Conservation (phyloP, 2,797 vertebrate species). For the Xerus rutilus region DNA sequence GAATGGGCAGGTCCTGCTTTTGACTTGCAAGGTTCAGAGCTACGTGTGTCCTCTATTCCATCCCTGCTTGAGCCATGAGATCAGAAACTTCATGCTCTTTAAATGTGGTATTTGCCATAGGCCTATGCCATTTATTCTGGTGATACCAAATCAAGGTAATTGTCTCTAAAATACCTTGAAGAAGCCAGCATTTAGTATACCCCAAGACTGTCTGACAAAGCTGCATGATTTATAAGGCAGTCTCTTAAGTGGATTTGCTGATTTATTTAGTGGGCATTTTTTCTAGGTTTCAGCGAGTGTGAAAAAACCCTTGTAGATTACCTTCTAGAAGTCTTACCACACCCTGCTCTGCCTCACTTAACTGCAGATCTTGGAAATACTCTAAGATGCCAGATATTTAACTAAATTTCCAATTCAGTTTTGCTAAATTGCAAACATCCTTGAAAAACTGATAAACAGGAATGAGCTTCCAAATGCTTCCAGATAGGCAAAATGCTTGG, state of each 20-base stretch:
- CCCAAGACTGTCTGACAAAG: background rate
- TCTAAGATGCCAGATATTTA: slow-evolving; percentile 59
- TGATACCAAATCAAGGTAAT: background rate
- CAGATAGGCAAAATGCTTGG: slow-evolving; percentile 67
- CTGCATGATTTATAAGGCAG: slow-evolving; percentile 37
- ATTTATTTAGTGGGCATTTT: background rate
- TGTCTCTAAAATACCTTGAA: background rate
- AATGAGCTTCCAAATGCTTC: slow-evolving; percentile 66
- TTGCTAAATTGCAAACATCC: slow-evolving; percentile 71
- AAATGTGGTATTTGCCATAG: background rate
- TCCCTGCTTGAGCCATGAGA: background rate
- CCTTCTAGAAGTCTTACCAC: background rate
- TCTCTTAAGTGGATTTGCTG: slow-evolving; percentile 26
- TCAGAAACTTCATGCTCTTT: background rate
- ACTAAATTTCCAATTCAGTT: slow-evolving; percentile 52
- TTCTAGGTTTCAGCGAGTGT: background rate
- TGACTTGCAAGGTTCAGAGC: background rate
- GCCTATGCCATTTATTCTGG: background rate
- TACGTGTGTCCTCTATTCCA: background rate
- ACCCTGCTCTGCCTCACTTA: background rate
- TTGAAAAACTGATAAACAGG: slow-evolving; percentile 62
- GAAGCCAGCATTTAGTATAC: background rate
- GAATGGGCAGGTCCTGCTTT: background rate
- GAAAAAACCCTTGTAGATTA: background rate
- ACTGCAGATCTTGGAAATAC: slow-evolving; percentile 13